Base-by-base conservation (phyloP, 1,140 invertebrate genomes). In the Harlomillsia oculata region DNA sequence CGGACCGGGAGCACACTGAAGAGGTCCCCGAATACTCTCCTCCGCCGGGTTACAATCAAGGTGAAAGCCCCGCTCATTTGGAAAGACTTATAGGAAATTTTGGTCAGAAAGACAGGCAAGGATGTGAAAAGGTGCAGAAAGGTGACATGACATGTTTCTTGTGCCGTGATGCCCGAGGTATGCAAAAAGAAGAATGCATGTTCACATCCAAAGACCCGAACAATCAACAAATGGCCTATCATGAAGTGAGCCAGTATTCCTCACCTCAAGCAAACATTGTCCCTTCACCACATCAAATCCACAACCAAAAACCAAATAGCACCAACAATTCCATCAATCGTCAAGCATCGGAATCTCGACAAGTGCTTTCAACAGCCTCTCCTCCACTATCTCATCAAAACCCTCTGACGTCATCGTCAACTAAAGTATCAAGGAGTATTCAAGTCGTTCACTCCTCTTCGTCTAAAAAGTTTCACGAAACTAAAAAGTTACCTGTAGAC, bases 131-230 rank as follows among this genome's bases (percentile, higher is more conserved):
- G 28, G 36, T 59, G 3, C 18, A 48, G 13, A 62, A 62, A 37
- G 63, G 59, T 39, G 63, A 62, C 18, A 65, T 65, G 63, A 62
- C 53, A 8, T 65, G 63, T 28, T 60, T 55, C 18, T 43, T 65
- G 2, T 65, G 63, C 26, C 28, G 53, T 18, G 63, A 65, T 26
- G 44, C 54, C 11, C 25, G 45, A 32, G 63, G 63, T 20, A 56
- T 56, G 56, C 60, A 62, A 13, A 65, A 65, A 25, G 63, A 65
- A 44, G 63, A 65, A 39, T 65, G 63, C 48, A 65, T 65, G 59
- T 61, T 56, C 41, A 53, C 59, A 11, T 56, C 53, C 2, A 53
- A 54, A 23, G 59, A 65, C 29, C 63, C 63, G 1, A 46, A 43
- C 26, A 65, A 61, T 36, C 48, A 51, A 14, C 37, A 50, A 53